Base-by-base conservation (phyloP, 2,113 vertebrate species). In the Ptilonorhynchus violaceus region DNA sequence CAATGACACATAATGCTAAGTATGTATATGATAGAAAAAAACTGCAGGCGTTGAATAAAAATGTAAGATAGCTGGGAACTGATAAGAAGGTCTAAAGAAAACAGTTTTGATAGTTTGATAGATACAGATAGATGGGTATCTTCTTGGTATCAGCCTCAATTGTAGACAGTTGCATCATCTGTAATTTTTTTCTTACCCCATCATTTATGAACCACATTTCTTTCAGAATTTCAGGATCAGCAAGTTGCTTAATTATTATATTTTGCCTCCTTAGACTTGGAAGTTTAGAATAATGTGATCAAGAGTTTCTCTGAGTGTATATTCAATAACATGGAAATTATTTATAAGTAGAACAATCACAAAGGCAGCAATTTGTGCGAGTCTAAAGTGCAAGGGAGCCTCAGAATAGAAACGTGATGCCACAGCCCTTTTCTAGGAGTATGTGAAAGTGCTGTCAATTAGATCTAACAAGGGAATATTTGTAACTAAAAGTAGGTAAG, bases 321-420 rank as follows among this genome's bases (percentile, higher is more conserved):
- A 27, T 60, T 52, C 55, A 94, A 72, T 81, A 89, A 81, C 46
- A 66, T 21, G 85, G 77, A 94, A 95, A 95, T 91, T 96, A 90
- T 91, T 95, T 92, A 41, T 91, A 73, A 87, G 93, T 69, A 77
- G 88, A 94, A 80, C 83, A 85, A 63, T 88, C 47, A 91, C 64
- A 91, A 92, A 64, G 53, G 50, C 53, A 89, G 55, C 24, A 91
- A 84, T 88, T 87, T 85, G 35, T 92, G 73, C 0, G 0, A 84
- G 83, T 88, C 1, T 0, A 69, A 92, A 93, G 82, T 84, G 69
- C 72, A 91, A 31, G 11, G 17, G 11, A 87, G 41, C n/a, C 72
- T 97, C 64, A 96, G 64, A 94, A 94, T 95, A 89, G 89, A 95
- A 96, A 86, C 31, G 30, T 66, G 44, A 73, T 55, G 39, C 55